These are phyloP conservation scores for Andinoacara biseriatus DNA, from an alignment of 2,113 vertebrate genomes.

Conservation along the genomic window DNA sequence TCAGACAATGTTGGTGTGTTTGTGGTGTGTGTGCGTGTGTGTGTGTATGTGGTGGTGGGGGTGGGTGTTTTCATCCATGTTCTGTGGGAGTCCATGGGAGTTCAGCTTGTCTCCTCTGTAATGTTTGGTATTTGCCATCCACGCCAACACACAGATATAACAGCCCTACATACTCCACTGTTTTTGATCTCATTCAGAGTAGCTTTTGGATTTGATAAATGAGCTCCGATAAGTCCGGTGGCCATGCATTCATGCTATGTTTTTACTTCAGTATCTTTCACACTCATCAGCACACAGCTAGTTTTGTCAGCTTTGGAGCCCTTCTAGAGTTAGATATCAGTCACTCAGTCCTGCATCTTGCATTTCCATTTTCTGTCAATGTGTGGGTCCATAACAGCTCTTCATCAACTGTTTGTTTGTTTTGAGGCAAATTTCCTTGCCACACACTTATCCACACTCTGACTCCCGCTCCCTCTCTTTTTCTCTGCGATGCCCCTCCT, in stretches of 20 bases:
- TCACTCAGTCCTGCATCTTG: not conserved
- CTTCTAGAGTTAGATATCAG: conserved; percentile 13
- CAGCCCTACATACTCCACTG: not conserved
- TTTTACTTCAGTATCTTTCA: not conserved
- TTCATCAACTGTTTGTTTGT: conserved; percentile 67
- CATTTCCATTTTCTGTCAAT: conserved; percentile 57
- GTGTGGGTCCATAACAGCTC: conserved; percentile 56
- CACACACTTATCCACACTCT: conserved; percentile 44
- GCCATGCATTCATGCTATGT: not conserved
- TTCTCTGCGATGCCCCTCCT: conserved; percentile 69
- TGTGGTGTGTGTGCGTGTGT: conserved; percentile 29
- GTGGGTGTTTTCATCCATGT: conserved; percentile 53
- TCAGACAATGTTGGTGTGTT: conserved; percentile 22
- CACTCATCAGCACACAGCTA: not conserved
- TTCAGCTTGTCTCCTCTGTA: conserved; percentile 52
- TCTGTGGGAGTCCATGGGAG: conserved; percentile 61
- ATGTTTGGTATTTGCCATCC: conserved; percentile 49
- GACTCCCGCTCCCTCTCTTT: conserved; percentile 42
- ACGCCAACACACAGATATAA: not conserved
- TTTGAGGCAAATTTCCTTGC: conserved; percentile 63
- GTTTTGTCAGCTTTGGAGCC: not conserved
- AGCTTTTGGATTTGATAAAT: not conserved
- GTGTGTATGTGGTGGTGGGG: not conserved
- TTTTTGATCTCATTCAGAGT: not conserved
- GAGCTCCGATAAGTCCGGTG: not conserved